phyloP scores from a whole-genome alignment of 2,113 vertebrate species.

The Anguilla japonica region DNA sequence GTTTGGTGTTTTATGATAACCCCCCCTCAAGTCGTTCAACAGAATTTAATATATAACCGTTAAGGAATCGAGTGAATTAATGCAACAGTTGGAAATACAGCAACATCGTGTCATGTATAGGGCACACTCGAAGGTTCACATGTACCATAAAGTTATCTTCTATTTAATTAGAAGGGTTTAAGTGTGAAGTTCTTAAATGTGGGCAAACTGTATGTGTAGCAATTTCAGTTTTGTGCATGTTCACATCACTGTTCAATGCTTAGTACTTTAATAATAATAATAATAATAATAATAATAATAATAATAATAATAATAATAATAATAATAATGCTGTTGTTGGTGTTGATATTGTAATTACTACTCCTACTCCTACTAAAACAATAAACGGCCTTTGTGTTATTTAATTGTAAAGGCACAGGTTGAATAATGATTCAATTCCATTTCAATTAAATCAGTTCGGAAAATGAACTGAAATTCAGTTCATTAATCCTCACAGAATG shows the following conservation, averaged over 20 bases:
- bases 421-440: no score
- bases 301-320: no score
- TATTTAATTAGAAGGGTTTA: neutral
- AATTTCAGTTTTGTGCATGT: neutral
- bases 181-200: neutral
- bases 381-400: no score
- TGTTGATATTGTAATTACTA: no score
- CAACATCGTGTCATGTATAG: neutral
- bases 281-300: no score
- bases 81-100: neutral
- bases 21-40: neutral
- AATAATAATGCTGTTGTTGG: no score
- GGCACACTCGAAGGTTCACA: neutral
- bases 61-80: neutral
- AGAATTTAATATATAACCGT: neutral
- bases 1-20: neutral
- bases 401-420: no score
- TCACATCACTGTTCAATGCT: neutral
- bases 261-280: no score
- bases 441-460: no score
- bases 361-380: no score
- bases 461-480: no score
- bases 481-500: no score
- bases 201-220: neutral
- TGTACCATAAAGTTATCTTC: neutral